A percentile compares a stretch with the other conserved stretches of the same genome.
phyloP scores from a whole-genome alignment of 2,888 invertebrate genomes.

The Erannis defoliaria region DNA sequence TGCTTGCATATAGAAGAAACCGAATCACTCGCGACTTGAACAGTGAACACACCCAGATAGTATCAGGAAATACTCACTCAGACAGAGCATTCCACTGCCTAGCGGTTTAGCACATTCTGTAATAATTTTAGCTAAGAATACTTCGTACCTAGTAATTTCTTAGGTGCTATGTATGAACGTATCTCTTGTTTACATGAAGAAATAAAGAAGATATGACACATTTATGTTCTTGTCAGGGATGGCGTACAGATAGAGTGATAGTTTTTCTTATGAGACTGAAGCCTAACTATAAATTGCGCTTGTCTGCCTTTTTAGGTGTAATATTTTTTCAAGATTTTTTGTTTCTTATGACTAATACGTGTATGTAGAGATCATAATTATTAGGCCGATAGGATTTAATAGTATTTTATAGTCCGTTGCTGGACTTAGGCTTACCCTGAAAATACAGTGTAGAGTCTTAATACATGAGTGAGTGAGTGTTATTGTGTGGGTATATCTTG shows the following conservation, averaged over 20 bases:
- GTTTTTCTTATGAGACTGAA: conserved; percentile 20
- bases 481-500: too few relatives aligned
- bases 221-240: conserved; percentile 26
- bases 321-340: background rate
- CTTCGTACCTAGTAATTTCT: background rate
- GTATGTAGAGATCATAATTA: background rate
- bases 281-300: conserved; percentile 9
- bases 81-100: too few relatives aligned
- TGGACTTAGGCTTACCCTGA: too few relatives aligned
- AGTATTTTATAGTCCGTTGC: too few relatives aligned
- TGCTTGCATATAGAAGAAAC: background rate
- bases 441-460: too few relatives aligned
- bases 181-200: conserved; percentile 24
- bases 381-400: background rate
- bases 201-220: conserved; percentile 29
- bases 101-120: background rate
- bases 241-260: conserved; percentile 17
- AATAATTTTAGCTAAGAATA: background rate
- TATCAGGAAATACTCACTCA: background rate
- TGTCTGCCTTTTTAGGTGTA: background rate
- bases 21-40: background rate
- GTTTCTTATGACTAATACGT: background rate
- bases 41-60: background rate
- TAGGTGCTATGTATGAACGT: conserved; percentile 18
- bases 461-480: too few relatives aligned